Base-by-base conservation (phyloP, 2,797 vertebrate genomes). In the Coranthus polyacanthus region DNA sequence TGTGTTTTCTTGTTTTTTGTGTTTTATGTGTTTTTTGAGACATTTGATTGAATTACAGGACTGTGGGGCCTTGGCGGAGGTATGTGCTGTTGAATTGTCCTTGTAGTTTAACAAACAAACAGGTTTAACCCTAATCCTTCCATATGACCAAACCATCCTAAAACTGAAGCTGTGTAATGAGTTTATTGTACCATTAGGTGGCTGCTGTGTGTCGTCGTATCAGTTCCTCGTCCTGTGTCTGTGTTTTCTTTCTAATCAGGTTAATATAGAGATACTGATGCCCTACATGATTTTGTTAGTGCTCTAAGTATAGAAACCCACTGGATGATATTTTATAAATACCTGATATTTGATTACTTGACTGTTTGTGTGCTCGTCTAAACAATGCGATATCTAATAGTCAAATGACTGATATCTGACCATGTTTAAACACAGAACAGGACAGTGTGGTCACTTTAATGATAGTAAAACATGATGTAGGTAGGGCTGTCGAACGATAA, bases 151-250 rank as follows among this genome's bases (percentile, higher is more conserved):
- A 22, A 16, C 0, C 16, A 12, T 6, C 36, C 18, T 42, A 15
- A 42, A 6, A 4, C 17, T 15, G 1, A 16, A 42, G 16, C 39
- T 56, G 32, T 86, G 73, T 53, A 81, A 75, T 83, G 66, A 73
- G 38, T 32, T 56, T 15, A 34, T 53, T 43, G 44, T 7, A 63
- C 81, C 81, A 60, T 66, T 73, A 83, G 81, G 56, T 68, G 84
- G 68, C 82, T 74, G 36, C 43, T 78, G 50, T 53, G 75, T 43
- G 47, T 68, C 70, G 55, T 46, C 46, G n/a, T 21, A 15, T 51
- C 39, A 16, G 61, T 49, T 24, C 70, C 39, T 15, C 38, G 11
- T 56, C n/a, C n/a, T n/a, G n/a, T n/a, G n/a, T n/a, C n/a, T n/a
- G n/a, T n/a, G 34, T 41, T 22, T 42, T 7, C 39, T 21, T 17